A percentile compares a stretch with the other conserved stretches of the same genome.
phyloP scores from a whole-genome alignment of 35 echinoderm and acorn worm species.

The Lytechinus pictus region DNA sequence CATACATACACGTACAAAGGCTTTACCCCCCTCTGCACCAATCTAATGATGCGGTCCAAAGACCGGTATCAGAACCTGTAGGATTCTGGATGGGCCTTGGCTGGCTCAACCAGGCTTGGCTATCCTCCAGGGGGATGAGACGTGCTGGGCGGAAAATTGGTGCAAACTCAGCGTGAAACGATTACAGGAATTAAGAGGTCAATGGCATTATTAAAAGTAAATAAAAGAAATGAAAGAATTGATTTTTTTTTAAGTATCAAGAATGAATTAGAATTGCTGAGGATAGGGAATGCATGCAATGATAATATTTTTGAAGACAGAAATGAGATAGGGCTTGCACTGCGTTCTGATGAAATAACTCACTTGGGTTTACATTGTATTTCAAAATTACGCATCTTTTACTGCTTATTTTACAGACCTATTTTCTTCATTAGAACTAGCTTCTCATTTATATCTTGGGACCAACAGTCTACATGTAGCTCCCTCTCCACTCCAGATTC shows the following conservation, averaged over 20 bases:
- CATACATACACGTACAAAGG: not conserved
- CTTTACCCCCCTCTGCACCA: not conserved
- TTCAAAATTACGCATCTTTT: too few species aligned
- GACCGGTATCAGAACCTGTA: not conserved
- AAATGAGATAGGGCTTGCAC: too few species aligned
- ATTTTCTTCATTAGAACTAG: too few species aligned
- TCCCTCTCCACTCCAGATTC: too few species aligned
- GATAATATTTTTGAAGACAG: too few species aligned
- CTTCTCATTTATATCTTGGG: too few species aligned
- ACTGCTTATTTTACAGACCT: too few species aligned
- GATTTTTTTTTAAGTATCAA: too few species aligned
- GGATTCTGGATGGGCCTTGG: not conserved
- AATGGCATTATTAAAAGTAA: not conserved
- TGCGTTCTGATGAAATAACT: not conserved
- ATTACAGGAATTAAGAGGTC: not conserved
- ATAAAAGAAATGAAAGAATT: not conserved
- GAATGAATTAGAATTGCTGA: not conserved
- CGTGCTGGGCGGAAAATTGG: not conserved
- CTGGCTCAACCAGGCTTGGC: not conserved
- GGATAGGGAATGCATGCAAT: too few species aligned
- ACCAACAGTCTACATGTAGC: too few species aligned
- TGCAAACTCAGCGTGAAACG: not conserved
- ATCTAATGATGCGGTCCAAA: not conserved
- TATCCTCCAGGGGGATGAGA: not conserved
- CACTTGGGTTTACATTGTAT: too few species aligned